Percentiles rank a stretch among this genome's conserved stretches.
Conservation (phyloP, 2,113 vertebrate species). For the Leiothrix lutea region DNA sequence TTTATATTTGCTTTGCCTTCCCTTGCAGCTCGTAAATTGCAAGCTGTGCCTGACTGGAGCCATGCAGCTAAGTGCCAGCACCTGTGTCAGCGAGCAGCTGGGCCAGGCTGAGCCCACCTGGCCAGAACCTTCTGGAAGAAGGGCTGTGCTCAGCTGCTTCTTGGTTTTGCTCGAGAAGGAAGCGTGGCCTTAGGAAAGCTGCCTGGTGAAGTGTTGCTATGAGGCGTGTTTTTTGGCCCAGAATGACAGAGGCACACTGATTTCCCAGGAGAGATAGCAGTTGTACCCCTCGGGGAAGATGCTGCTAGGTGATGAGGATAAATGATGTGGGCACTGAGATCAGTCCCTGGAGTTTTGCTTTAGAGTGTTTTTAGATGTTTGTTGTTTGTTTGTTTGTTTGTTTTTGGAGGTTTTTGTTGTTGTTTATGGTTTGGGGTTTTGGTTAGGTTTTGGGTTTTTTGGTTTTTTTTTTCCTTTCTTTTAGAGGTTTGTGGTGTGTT, state of each 20-base stretch:
- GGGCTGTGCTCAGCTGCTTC: fast-evolving
- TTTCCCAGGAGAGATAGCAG: not conserved
- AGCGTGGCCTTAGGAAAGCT: fast-evolving
- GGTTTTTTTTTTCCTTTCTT: too few species aligned
- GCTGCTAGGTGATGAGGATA: not conserved
- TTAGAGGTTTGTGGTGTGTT: too few species aligned
- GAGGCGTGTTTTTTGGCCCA: fast-evolving
- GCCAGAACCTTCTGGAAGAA: not conserved
- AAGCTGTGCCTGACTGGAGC: fast-evolving
- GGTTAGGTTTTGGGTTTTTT: too few species aligned
- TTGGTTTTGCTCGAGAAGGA: not conserved
- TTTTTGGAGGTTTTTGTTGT: too few species aligned
- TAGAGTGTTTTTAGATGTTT: too few species aligned
- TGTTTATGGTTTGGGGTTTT: too few species aligned
- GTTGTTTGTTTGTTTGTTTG: too few species aligned
- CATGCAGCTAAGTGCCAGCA: fast-evolving
- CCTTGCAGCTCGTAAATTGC: not conserved
- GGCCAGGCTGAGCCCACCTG: fast-evolving
- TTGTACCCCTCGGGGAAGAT: fast-evolving
- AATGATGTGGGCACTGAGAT: fast-evolving
- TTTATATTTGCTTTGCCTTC: not conserved
- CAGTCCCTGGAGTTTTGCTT: not conserved
- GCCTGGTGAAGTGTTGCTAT: fast-evolving
- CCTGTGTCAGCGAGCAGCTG: not conserved
- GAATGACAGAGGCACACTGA: fast-evolving